Conservation (phyloP, 2,797 vertebrate species). For the Anolis apletophallus region DNA sequence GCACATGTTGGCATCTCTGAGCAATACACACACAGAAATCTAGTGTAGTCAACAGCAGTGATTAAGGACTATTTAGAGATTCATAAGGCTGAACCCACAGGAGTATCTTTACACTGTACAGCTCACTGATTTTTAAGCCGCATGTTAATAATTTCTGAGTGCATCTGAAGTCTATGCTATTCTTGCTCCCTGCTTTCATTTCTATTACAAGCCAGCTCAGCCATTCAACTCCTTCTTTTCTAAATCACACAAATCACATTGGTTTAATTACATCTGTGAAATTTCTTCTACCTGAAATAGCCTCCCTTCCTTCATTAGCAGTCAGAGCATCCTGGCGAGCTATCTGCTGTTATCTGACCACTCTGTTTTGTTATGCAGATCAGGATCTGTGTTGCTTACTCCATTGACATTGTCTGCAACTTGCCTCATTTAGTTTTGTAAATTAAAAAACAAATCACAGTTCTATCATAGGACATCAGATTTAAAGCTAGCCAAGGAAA, state of each 20-base stretch:
- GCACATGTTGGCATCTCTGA: not conserved
- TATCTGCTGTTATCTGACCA: not conserved
- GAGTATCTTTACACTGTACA: not conserved
- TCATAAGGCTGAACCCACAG: not conserved
- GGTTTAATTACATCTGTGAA: not conserved
- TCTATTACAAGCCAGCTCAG: not conserved
- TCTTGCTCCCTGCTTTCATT: not conserved
- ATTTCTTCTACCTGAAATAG: not conserved
- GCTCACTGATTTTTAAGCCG: not conserved
- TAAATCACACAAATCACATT: not conserved
- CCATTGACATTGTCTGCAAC: not conserved
- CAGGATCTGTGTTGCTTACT: not conserved
- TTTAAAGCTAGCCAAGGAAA: not conserved
- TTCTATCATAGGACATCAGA: not conserved
- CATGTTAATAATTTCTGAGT: not conserved
- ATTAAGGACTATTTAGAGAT: conserved; percentile 2
- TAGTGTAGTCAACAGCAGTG: not conserved
- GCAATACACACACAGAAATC: not conserved
- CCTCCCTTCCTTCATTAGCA: conserved; percentile 28
- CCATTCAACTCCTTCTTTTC: conserved; percentile 3
- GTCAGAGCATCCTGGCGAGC: not conserved
- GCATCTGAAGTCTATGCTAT: not conserved
- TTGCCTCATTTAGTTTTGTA: not conserved
- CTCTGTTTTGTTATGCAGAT: not conserved
- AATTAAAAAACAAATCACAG: not conserved